Percentiles rank a stretch among this genome's conserved stretches.
phyloP scores from a whole-genome alignment of 2,888 invertebrate genomes.

The Monoplex corrugatus region DNA sequence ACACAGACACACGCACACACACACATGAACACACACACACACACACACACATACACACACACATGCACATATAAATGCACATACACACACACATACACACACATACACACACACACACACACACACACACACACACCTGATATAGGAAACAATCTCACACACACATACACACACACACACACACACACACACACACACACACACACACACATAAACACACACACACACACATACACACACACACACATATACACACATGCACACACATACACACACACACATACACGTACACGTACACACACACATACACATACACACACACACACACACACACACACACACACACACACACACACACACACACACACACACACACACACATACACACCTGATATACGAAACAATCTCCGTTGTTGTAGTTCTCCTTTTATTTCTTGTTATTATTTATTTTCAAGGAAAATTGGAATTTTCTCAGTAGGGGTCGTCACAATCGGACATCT shows the following conservation, averaged over 20 bases:
- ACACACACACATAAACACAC: background rate
- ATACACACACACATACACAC: too few relatives aligned
- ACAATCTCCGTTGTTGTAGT: too few relatives aligned
- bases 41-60: too few relatives aligned
- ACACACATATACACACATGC: background rate
- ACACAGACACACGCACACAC: background rate
- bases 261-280: background rate
- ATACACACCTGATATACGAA: too few relatives aligned
- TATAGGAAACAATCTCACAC: too few relatives aligned
- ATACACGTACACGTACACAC: background rate
- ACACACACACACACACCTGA: too few relatives aligned
- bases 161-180: background rate
- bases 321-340: constrained; percentile 3
- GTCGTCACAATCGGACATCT: too few relatives aligned
- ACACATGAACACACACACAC: background rate
- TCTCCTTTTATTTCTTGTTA: background rate
- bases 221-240: background rate
- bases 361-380: background rate
- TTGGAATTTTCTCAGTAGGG: too few relatives aligned
- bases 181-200: background rate
- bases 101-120: too few relatives aligned
- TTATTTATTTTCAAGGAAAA: background rate
- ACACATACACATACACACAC: constrained; percentile 3
- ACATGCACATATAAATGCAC: too few relatives aligned
- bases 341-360: too few relatives aligned